Base-by-base conservation (phyloP, 2,113 vertebrate species). In the Enhydra lutris region DNA sequence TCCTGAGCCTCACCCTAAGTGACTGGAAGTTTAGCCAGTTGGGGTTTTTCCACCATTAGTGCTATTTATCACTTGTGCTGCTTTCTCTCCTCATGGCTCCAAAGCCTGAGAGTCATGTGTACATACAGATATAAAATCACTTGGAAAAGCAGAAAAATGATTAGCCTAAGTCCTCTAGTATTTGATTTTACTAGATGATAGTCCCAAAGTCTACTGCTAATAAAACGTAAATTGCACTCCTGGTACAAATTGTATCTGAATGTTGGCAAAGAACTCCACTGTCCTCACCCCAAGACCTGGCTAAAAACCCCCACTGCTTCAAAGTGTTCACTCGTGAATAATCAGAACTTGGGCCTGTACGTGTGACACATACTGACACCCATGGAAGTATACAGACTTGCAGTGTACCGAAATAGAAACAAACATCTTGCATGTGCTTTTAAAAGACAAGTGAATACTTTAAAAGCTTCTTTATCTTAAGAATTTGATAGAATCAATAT, bases 181-280 rank as follows among this genome's bases (percentile, higher is more conserved):
- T 91, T 94, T 96, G 59, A 92, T 85, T 96, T 96, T 88, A 95
- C 80, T 80, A 83, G 79, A 92, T 86, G 83, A 71, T 59, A 71
- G 71, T 61, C 63, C 69, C 67, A 80, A 80, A 91, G 50, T 61
- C 74, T 39, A 55, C 45, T 87, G 69, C 52, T 92, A 97, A 96
- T 92, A 76, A 90, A 96, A 94, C 90, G 26, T 47, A 78, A 71
- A 93, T 52, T 23, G 34, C 57, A 73, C 21, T 55, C 47, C 34
- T 88, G 17, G 69, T 31, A 80, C 55, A 71, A 83, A 63, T n/a
- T 94, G 7, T 83, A 2, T 67, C 78, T 92, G 74, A 90, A 86
- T 26, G 55, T 3, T 79, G 23, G 61, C 45, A n/a, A 96, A 93
- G 78, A 89, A 65, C 39, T 88, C 59, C 82, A 71, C 24, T 50